A percentile compares a stretch with the other conserved stretches of the same genome.
These are phyloP conservation scores for Rhinolophus sinicus DNA, from an alignment of 2,113 vertebrate species.

Conservation along the genomic window DNA sequence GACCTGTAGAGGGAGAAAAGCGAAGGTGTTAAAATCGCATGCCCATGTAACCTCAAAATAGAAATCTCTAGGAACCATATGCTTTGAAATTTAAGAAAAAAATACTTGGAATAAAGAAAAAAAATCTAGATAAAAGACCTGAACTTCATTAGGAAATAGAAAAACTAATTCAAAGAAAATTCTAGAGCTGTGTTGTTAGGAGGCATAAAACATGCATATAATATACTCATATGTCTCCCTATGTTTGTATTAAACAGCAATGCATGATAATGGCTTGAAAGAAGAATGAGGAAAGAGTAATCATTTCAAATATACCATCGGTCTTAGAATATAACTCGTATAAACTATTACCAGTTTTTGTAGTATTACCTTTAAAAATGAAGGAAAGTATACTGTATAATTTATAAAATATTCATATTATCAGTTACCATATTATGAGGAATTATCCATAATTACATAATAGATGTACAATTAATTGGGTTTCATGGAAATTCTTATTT, in stretches of 20 bases:
- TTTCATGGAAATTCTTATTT: not conserved
- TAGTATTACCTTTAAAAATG: slow-evolving; percentile 8
- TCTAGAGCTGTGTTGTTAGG: not conserved
- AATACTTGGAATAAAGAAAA: not conserved
- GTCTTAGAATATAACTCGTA: not conserved
- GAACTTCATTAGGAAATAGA: not conserved
- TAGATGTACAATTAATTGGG: not conserved
- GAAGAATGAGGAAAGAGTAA: not conserved
- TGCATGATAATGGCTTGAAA: not conserved
- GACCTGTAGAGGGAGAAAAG: not conserved
- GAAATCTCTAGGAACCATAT: not conserved
- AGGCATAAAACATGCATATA: not conserved
- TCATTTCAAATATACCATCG: not conserved
- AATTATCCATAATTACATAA: not conserved
- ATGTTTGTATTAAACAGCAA: not conserved
- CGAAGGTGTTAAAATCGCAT: not conserved
- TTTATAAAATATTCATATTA: not conserved
- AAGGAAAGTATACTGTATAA: not conserved
- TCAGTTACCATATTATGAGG: not conserved
- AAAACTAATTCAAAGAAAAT: slow-evolving; percentile 27
- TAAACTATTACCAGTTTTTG: not conserved
- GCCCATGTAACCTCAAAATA: not conserved
- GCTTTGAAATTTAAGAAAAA: slow-evolving; percentile 29
- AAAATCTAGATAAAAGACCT: not conserved
- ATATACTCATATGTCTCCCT: not conserved